Evolutionary conservation across 2,888 invertebrate species (phyloP).

Genomic region (Hypsopygia costalis): DNA sequence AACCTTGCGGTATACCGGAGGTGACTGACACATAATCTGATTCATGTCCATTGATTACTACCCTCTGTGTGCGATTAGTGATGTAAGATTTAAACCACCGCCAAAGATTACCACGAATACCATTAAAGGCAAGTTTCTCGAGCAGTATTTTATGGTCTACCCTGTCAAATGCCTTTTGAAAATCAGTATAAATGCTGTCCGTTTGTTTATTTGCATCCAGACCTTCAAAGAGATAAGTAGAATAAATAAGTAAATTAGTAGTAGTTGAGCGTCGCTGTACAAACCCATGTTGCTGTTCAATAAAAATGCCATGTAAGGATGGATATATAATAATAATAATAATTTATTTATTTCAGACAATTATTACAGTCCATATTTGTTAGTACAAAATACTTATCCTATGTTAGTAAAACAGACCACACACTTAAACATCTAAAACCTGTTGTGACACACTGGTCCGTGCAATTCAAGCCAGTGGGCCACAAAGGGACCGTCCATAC

Average conservation of each 20-base stretch:
- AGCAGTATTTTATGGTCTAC: conserved; percentile 14
- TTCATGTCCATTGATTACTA: conserved; percentile 10
- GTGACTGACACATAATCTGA: conserved; percentile 11
- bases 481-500: too few relatives aligned
- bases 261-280: neutral
- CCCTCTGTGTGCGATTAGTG: conserved; percentile 11
- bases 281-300: conserved; percentile 9
- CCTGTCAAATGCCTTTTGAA: conserved; percentile 17
- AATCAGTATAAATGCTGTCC: conserved; percentile 13
- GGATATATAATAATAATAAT: too few relatives aligned
- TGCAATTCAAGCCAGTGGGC: too few relatives aligned
- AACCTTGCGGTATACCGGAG: conserved; percentile 18
- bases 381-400: too few relatives aligned
- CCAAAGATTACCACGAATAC: conserved; percentile 12
- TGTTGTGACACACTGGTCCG: too few relatives aligned
- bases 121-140: conserved; percentile 14
- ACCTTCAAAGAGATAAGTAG: neutral
- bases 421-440: too few relatives aligned
- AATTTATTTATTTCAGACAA: too few relatives aligned
- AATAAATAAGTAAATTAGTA: neutral
- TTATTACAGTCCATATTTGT: too few relatives aligned
- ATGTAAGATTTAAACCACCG: conserved; percentile 15
- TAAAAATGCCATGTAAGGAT: neutral
- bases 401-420: too few relatives aligned
- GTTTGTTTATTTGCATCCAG: conserved; percentile 2